Evolutionary conservation across 2,797 vertebrate genomes (phyloP).

Genomic region (Gallinago nigripennis): DNA sequence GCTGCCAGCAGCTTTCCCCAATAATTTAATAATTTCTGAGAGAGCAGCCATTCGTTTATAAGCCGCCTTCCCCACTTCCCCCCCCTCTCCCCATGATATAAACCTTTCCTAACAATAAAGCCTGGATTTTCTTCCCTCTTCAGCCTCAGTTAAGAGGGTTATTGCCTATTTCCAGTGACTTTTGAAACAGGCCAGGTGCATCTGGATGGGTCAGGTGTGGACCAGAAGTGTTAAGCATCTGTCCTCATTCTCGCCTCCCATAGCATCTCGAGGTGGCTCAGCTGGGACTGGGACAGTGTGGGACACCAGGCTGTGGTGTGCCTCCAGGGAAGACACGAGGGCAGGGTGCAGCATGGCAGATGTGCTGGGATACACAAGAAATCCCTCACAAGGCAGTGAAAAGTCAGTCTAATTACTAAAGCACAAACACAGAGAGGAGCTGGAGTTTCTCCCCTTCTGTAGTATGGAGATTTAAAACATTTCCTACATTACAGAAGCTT

Average conservation of each 20-base stretch:
- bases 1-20: neutral
- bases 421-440: neutral
- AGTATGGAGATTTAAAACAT: neutral
- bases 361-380: neutral
- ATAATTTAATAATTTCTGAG: neutral
- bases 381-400: neutral
- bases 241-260: neutral
- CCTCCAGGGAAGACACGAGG: fast-evolving
- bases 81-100: neutral
- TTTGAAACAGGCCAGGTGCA: neutral
- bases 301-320: neutral
- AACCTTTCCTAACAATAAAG: neutral
- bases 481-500: neutral
- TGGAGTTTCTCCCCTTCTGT: neutral
- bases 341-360: neutral
- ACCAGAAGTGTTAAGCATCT: neutral
- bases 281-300: fast-evolving
- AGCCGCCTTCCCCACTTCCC: neutral
- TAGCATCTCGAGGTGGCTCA: neutral
- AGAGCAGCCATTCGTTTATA: neutral
- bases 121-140: neutral
- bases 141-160: neutral
- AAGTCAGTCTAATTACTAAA: neutral
- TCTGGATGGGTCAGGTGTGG: neutral
- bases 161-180: neutral